A percentile compares a stretch with the other conserved stretches of the same genome.
Conservation (phyloP, 2,888 invertebrate genomes). For the Acrobasis consociella region DNA sequence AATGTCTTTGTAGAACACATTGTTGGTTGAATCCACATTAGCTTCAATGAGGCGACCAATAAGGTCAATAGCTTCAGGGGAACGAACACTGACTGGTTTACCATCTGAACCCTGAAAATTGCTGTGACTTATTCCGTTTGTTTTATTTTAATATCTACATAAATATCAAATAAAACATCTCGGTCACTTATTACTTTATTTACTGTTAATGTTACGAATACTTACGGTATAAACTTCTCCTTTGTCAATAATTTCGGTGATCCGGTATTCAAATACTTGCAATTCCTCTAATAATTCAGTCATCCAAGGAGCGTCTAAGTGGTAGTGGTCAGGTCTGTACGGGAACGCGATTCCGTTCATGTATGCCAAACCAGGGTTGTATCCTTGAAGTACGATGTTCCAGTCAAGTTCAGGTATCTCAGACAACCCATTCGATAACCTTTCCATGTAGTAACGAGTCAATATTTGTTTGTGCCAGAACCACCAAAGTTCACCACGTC, state of each 20-base stretch:
- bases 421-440: constrained; percentile 87
- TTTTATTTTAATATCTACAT: too few relatives aligned
- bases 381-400: constrained; percentile 82
- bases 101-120: constrained; percentile 62
- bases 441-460: constrained; percentile 89
- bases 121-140: too few relatives aligned
- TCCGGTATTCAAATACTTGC: constrained; percentile 78
- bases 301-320: constrained; percentile 71
- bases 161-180: too few relatives aligned
- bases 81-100: constrained; percentile 80
- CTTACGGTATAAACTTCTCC: constrained; percentile 76
- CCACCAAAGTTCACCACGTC: constrained; percentile 85
- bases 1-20: constrained; percentile 81
- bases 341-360: constrained; percentile 86
- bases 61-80: constrained; percentile 84
- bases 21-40: constrained; percentile 84
- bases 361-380: constrained; percentile 84
- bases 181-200: too few relatives aligned
- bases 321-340: constrained; percentile 81
- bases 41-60: constrained; percentile 86
- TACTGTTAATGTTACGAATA: constrained; percentile 21
- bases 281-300: constrained; percentile 69
- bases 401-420: constrained; percentile 84
- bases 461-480: constrained; percentile 86
- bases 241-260: constrained; percentile 83